phyloP scores from a whole-genome alignment of 2,888 invertebrate species.

The Harpalus rubripes region DNA sequence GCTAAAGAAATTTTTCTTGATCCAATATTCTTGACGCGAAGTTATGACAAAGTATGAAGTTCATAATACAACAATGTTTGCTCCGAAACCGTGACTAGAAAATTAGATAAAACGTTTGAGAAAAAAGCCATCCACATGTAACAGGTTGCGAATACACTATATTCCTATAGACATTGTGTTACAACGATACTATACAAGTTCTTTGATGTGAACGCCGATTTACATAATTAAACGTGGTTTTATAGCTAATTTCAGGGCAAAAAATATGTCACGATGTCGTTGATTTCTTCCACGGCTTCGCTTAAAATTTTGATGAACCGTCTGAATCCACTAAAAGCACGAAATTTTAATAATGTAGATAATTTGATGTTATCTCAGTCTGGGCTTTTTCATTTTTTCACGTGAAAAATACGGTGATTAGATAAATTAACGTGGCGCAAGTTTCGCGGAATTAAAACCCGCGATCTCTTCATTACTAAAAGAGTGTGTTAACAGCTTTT shows the following conservation, averaged over 20 bases:
- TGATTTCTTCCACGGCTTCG: slow-evolving; percentile 18
- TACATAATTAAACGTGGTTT: slow-evolving; percentile 29
- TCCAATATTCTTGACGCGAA: slow-evolving; percentile 50
- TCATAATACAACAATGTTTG: slow-evolving; percentile 36
- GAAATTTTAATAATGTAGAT: slow-evolving; percentile 47
- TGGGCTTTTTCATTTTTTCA: slow-evolving; percentile 18
- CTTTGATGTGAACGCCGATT: slow-evolving; percentile 9
- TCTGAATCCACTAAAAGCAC: slow-evolving; percentile 29
- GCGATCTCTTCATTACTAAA: not conserved
- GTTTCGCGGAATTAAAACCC: slow-evolving; percentile 1
- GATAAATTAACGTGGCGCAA: slow-evolving; percentile 48
- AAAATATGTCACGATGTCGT: slow-evolving; percentile 16
- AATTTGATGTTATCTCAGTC: slow-evolving; percentile 31
- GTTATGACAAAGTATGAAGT: slow-evolving; percentile 39
- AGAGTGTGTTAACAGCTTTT: not conserved
- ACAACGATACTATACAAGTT: not conserved
- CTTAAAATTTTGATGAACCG: slow-evolving; percentile 17
- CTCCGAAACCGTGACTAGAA: slow-evolving; percentile 48
- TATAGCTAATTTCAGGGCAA: slow-evolving; percentile 13
- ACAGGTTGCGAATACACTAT: slow-evolving; percentile 43
- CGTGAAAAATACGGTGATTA: slow-evolving; percentile 44
- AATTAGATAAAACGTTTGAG: slow-evolving; percentile 56
- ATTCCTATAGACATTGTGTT: slow-evolving; percentile 14
- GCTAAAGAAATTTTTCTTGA: slow-evolving; percentile 43
- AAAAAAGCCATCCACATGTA: slow-evolving; percentile 33